Evolutionary conservation across 2,797 vertebrate species (phyloP).

Genomic region (Takifugu rubripes): DNA sequence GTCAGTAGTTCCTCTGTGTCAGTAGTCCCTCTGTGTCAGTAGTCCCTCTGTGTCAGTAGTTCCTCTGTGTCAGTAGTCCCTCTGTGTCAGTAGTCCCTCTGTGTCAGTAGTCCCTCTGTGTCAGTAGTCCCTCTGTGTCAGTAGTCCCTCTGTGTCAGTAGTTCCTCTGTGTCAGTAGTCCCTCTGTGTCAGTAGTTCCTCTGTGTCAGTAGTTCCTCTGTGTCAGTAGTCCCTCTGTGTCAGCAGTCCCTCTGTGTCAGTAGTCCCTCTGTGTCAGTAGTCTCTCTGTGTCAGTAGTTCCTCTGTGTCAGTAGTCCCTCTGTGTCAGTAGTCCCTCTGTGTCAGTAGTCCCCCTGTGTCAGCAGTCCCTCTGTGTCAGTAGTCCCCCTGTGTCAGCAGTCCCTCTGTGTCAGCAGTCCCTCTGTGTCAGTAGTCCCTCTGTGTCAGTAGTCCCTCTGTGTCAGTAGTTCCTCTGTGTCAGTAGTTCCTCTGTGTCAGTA

Average conservation of each 20-base stretch:
- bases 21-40: conserved; percentile 36
- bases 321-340: not conserved
- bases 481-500: conserved; percentile 38
- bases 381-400: too few relatives aligned
- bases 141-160: conserved; percentile 39
- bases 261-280: conserved; percentile 3
- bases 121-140: conserved; percentile 46
- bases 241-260: too few relatives aligned
- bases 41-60: conserved; percentile 38
- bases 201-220: conserved; percentile 35
- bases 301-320: not conserved
- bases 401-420: conserved; percentile 22
- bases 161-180: not conserved
- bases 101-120: conserved; percentile 40
- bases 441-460: not conserved
- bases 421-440: conserved; percentile 23
- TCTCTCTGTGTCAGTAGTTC: conserved; percentile 34
- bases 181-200: not conserved
- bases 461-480: not conserved
- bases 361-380: not conserved
- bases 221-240: conserved; percentile 2
- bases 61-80: conserved; percentile 15
- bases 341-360: conserved; percentile 38
- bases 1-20: conserved; percentile 38
- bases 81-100: conserved; percentile 42